Percentiles rank a stretch among this genome's conserved stretches.
phyloP scores from a whole-genome alignment of 1,140 invertebrate species.

The Gonatopus flavifemur region DNA sequence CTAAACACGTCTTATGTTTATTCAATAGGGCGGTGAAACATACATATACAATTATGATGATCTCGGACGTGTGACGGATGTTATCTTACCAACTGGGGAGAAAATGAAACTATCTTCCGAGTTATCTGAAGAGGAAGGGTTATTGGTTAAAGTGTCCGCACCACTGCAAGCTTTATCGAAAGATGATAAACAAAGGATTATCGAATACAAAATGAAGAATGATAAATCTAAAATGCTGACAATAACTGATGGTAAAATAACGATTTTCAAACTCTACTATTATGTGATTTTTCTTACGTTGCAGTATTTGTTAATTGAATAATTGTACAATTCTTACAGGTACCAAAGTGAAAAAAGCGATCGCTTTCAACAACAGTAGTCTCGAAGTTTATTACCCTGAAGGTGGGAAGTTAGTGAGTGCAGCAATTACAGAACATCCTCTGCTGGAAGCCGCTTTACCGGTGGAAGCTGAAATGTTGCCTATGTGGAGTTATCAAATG shows the following conservation, averaged over 20 bases:
- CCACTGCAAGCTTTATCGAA: slow-evolving; percentile 50
- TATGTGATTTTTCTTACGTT: background rate
- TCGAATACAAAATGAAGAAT: slow-evolving; percentile 60
- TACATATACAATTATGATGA: slow-evolving; percentile 89
- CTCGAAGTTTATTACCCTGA: slow-evolving; percentile 70
- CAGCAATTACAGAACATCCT: slow-evolving; percentile 81
- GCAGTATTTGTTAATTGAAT: background rate
- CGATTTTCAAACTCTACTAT: background rate
- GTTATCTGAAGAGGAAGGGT: slow-evolving; percentile 72
- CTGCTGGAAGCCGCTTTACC: slow-evolving; percentile 83
- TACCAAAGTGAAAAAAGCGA: slow-evolving; percentile 68
- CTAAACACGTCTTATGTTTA: slow-evolving; percentile 5
- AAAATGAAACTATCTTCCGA: slow-evolving; percentile 76
- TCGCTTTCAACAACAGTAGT: slow-evolving; percentile 77
- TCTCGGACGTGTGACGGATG: slow-evolving; percentile 78
- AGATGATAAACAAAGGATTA: slow-evolving; percentile 46
- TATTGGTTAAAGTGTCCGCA: slow-evolving; percentile 69
- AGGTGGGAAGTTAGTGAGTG: slow-evolving; percentile 70
- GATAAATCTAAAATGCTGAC: slow-evolving; percentile 61
- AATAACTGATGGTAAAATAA: slow-evolving; percentile 57
- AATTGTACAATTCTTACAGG: slow-evolving; percentile 48
- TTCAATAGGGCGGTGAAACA: slow-evolving; percentile 73
- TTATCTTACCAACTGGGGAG: slow-evolving; percentile 88
- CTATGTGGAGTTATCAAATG: slow-evolving; percentile 81
- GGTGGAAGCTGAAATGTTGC: slow-evolving; percentile 89